Evolutionary conservation across 2,797 vertebrate genomes (phyloP).

Genomic region (Lerista edwardsae): DNA sequence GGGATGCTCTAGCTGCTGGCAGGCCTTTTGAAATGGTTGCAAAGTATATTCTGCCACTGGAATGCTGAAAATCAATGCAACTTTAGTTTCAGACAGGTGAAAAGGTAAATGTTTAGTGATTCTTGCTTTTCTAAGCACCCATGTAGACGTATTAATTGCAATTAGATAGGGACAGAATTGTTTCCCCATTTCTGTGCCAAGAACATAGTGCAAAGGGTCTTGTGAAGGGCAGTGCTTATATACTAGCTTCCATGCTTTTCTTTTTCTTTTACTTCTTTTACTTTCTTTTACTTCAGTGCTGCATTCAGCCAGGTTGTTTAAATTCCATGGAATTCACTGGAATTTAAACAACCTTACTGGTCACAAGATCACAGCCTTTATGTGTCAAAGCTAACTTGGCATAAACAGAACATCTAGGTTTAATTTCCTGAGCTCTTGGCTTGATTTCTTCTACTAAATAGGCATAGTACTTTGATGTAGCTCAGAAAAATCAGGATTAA

Average conservation of each 20-base stretch:
- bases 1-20: too few relatives aligned
- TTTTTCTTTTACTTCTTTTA: background rate
- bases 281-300: background rate
- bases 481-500: background rate
- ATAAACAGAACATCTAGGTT: slow-evolving; percentile 48
- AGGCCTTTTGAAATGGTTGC: too few relatives aligned
- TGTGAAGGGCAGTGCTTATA: background rate
- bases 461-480: slow-evolving; percentile 28
- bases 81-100: too few relatives aligned
- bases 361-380: background rate
- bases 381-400: slow-evolving; percentile 49
- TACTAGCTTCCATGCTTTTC: background rate
- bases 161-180: background rate
- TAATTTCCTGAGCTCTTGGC: slow-evolving; percentile 52
- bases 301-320: background rate
- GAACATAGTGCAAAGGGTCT: background rate
- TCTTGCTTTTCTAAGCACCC: background rate
- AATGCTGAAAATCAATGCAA: too few relatives aligned
- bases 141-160: background rate
- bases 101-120: too few relatives aligned
- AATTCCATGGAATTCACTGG: background rate
- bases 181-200: background rate
- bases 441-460: background rate
- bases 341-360: background rate
- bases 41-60: too few relatives aligned